Evolutionary conservation across 1,140 invertebrate species (phyloP), one percentile per base, ranked within the genome.

Genomic region (Holcopasites calliopsidis): DNA sequence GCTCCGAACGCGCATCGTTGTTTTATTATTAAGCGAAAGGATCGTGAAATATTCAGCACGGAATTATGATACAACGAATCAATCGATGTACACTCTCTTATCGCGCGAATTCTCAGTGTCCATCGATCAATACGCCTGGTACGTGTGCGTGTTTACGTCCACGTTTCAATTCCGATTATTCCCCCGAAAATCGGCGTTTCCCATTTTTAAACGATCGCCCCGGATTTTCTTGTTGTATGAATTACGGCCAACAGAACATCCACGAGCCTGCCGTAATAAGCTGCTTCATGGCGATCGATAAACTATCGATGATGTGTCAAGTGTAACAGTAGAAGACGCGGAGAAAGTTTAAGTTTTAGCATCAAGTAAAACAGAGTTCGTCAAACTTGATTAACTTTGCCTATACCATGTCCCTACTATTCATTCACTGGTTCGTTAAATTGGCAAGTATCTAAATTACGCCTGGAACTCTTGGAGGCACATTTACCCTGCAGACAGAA

Each of bases 1-100:
- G 16, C 44, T 21, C 5, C 28, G 0, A 10, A 10, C 23, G 3
- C 10, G 21, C 3, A 16, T 54, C 23, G 21, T 66, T 61, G 42
- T 47, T 66, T 28, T 44, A 57, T 54, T 66, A 42, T 66, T 62
- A 21, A 21, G 16, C 33, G 33, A 31, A 64, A 38, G 16, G 38
- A 74, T 74, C 50, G 50, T 74, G 71, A 73, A 66, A 65, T 40
- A 66, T 74, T 74, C 62, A 55, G 18, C 4, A 10, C 1, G 21
- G 38, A 66, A 74, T 74, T 74, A 74, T 28, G 62, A 44, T 47
- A 44, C 61, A 62, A 5, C n/a, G 28, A 60, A 16, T 18, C 33
- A 31, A 42, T 11, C 28, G n/a, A 11, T 18, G 4, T 26, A 61
- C 11, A 2, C 13, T 40, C 44, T 66, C 66, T 66, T 66, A 66